phyloP scores from a whole-genome alignment of 2,113 vertebrate species.

The Cromileptes altivelis region DNA sequence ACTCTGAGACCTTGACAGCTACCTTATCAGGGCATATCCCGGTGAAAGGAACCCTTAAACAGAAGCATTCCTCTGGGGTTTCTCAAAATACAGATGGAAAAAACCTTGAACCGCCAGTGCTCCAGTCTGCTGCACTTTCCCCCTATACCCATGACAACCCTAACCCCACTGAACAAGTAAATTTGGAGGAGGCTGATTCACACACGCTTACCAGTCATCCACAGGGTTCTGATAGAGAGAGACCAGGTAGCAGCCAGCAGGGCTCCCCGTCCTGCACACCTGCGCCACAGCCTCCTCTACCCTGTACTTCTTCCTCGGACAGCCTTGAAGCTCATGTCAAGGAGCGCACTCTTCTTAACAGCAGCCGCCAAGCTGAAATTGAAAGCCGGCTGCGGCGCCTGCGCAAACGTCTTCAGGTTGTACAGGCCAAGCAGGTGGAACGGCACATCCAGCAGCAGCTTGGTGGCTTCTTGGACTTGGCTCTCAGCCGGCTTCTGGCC shows the following conservation, averaged over 20 bases:
- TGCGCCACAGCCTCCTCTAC: slow-evolving; percentile 45
- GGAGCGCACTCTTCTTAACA: slow-evolving; percentile 89
- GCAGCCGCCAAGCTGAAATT: slow-evolving; percentile 91
- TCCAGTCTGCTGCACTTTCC: slow-evolving; percentile 65
- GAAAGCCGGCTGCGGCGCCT: slow-evolving; percentile 91
- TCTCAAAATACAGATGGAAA: slow-evolving; percentile 70
- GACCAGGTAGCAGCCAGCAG: slow-evolving; percentile 79
- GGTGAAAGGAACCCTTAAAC: slow-evolving; percentile 82
- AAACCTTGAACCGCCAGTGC: slow-evolving; percentile 61
- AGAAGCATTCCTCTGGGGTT: slow-evolving; percentile 77
- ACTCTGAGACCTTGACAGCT: slow-evolving; percentile 85
- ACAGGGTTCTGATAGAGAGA: slow-evolving; percentile 59
- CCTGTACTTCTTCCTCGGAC: slow-evolving; percentile 76
- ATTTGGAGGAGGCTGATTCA: slow-evolving; percentile 60
- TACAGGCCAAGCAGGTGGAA: slow-evolving; percentile 98
- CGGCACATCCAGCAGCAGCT: slow-evolving; percentile 97
- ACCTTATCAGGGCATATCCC: slow-evolving; percentile 88
- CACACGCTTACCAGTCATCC: slow-evolving; percentile 41
- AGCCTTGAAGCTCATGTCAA: slow-evolving; percentile 88
- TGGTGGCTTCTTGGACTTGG: slow-evolving; percentile 93
- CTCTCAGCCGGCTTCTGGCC: slow-evolving; percentile 88
- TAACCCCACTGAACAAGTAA: slow-evolving; percentile 72
- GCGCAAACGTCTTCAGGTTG: slow-evolving; percentile 96
- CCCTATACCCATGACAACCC: slow-evolving; percentile 82
- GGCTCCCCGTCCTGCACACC: slow-evolving; percentile 64